phyloP scores from a whole-genome alignment of 2,113 vertebrate genomes.

The Varanus komodoensis region DNA sequence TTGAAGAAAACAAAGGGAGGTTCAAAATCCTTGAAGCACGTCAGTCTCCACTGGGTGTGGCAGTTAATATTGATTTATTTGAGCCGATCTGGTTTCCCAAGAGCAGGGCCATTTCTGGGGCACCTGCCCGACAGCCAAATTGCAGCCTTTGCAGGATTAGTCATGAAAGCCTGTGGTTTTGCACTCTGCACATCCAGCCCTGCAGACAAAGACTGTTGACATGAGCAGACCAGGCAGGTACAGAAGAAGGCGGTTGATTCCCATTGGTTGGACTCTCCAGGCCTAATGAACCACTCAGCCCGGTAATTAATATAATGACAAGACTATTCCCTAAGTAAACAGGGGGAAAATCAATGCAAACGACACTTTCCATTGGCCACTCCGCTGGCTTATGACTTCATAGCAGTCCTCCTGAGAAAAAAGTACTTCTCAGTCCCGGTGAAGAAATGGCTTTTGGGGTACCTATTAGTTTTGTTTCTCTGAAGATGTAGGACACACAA shows the following conservation, averaged over 20 bases:
- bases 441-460: background rate
- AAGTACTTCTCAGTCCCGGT: rapidly evolving
- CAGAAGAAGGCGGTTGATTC: conserved; percentile 45
- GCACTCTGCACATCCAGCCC: conserved; percentile 55
- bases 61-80: background rate
- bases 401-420: background rate
- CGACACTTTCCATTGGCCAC: conserved; percentile 39
- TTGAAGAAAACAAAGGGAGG: background rate
- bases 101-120: conserved; percentile 42
- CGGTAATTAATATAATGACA: conserved; percentile 74
- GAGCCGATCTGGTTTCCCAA: conserved; percentile 18
- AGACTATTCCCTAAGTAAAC: conserved; percentile 75
- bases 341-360: conserved; percentile 73
- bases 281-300: conserved; percentile 56
- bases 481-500: rapidly evolving
- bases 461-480: background rate
- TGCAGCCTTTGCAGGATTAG: conserved; percentile 56
- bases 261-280: conserved; percentile 67
- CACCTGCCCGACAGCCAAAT: conserved; percentile 30
- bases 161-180: conserved; percentile 61
- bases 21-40: background rate
- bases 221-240: conserved; percentile 54
- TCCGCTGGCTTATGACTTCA: background rate
- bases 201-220: background rate
- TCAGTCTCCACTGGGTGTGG: background rate